Conservation (phyloP, 2,113 vertebrate species). For the Pachypanchax playfairii region DNA sequence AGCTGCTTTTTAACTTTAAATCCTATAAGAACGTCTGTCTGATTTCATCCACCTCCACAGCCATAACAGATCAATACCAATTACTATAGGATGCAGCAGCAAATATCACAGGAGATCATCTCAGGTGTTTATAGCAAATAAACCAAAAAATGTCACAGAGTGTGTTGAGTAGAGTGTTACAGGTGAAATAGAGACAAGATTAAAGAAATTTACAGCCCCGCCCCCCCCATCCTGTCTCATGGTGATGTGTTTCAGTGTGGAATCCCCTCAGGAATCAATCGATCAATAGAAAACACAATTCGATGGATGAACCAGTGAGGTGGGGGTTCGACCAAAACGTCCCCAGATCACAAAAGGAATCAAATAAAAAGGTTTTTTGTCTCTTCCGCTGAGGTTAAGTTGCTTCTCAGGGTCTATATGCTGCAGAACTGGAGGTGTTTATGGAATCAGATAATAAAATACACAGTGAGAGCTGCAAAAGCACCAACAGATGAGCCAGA, state of each 20-base stretch:
- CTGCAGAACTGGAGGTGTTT: conserved; percentile 32
- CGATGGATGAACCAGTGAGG: too few species aligned
- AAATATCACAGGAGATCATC: conserved; percentile 9
- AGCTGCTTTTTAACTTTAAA: neutral
- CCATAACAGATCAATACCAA: conserved; percentile 24
- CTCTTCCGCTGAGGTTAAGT: too few species aligned
- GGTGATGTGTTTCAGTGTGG: too few species aligned
- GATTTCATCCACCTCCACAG: conserved; percentile 6
- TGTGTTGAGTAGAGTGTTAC: too few species aligned
- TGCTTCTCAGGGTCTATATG: too few species aligned
- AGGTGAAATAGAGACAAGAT: neutral
- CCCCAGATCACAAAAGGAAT: too few species aligned
- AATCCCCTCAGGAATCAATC: too few species aligned
- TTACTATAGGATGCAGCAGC: conserved; percentile 6
- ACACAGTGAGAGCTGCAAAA: neutral
- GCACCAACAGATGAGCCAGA: conserved; percentile 42
- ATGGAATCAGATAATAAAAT: conserved; percentile 24
- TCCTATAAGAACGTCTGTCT: neutral
- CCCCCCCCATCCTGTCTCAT: too few species aligned
- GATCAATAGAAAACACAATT: too few species aligned
- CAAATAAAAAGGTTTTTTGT: too few species aligned
- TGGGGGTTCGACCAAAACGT: too few species aligned
- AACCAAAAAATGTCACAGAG: neutral
- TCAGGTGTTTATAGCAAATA: conserved; percentile 12
- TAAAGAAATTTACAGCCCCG: neutral